Base-by-base conservation (phyloP, 2,797 vertebrate species). In the Australoheros facetus region DNA sequence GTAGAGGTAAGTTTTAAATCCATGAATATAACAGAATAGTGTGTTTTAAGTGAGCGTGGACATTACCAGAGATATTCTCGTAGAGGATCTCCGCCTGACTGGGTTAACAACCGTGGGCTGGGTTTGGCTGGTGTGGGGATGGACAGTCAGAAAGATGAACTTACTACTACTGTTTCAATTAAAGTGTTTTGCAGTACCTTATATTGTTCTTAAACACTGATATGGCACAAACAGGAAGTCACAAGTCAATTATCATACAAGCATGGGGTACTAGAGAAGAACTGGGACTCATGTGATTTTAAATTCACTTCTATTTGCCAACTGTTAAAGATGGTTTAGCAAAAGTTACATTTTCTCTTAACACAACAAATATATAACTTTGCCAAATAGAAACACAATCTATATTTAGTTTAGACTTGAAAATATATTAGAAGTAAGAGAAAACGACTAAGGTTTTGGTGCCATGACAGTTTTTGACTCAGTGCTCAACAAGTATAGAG, bases 1-100 rank as follows among this genome's bases (percentile, higher is more conserved):
- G 5, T 13, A 79, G 56, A 75, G 4, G 17, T 5, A 19, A n/a
- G 1, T 64, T 64, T 42, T 13, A 48, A 48, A 66, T 66, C 3
- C 10, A 30, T n/a, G 56, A 32, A 19, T 3, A 17, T 32, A 51
- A 51, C 14, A 16, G 14, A 10, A 32, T 3, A 32, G 45, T n/a
- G 21, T 48, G 53, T 53, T 53, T 53, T 39, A 21, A 72, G n/a
- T 60, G n/a, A 74, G 48, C 5, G 17, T 6, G 7, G 53, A 54
- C 56, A 94, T 96, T 96, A 99, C 98, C 98, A 99, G 95, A 91
- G 98, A 97, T 86, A 99, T 93, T 91, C 98, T 96, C 8, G 97
- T 98, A 0, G 97, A 98, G 4, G 98, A 98, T 57, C 97, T 94
- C 69, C 97, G 95, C 90, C 98, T 96, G 83, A 99, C 94, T 53